Evolutionary conservation across 2,113 vertebrate species (phyloP), one percentile per base, ranked within the genome.

Genomic region (Columba janthina): DNA sequence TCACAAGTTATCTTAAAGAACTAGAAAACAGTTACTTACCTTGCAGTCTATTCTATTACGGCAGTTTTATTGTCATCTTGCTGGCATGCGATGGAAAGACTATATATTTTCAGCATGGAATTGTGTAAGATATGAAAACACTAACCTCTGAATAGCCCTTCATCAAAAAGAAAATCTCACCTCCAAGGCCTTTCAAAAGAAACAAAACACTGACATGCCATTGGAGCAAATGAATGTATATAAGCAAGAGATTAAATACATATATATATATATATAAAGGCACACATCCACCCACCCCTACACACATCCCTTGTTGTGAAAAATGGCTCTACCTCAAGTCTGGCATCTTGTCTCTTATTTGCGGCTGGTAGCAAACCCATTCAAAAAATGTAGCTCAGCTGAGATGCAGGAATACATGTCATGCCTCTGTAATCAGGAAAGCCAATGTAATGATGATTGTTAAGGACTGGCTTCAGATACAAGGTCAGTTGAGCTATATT

Each of bases 61-160:
- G 89, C 91, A 95, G 83, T 90, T 97, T 97, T 95, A 96, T 94
- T 90, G 87, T 94, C 76, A 83, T 78, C 44, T 79, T 94, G 88
- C 69, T 88, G 53, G n/a, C 75, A 60, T 62, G n/a, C 6, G 15
- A 50, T 85, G 50, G 65, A 91, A 96, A 93, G 25, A 31, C 32
- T 87, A 66, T 96, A 96, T 94, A 96, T 94, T 97, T 97, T 89
- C 81, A 86, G 48, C n/a, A 13, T 32, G 57, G 42, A 89, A 73
- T 79, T 26, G 42, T 92, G 88, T 71, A 75, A 88, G 81, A 14
- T 89, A 81, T 81, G 81, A 80, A 94, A 96, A 70, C 91, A 87
- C 48, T 89, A 38, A 89, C 42, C 80, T 91, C 74, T 60, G 56
- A 83, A 73, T 85, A 92, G 36, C 32, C 53, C 10, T 97, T 95